Evolutionary conservation across 2,797 vertebrate genomes (phyloP).

Genomic region (Myripristis jacobus): DNA sequence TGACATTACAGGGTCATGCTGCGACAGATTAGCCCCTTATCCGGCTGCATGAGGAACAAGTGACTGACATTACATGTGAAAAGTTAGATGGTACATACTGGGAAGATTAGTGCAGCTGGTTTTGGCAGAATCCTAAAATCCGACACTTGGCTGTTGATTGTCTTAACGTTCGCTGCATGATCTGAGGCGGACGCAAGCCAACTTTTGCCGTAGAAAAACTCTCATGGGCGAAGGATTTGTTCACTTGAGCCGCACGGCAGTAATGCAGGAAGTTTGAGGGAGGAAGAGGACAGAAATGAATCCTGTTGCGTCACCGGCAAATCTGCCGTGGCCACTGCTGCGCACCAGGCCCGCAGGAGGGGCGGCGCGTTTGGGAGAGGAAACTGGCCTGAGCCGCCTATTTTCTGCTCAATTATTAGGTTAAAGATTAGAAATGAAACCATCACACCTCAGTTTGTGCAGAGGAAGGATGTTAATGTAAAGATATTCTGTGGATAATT

Average conservation of each 20-base stretch:
- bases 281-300: no score
- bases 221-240: neutral
- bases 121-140: constrained; percentile 55
- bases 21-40: neutral
- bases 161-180: neutral
- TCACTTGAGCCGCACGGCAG: constrained; percentile 2
- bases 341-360: neutral
- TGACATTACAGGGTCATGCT: neutral
- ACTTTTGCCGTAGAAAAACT: neutral
- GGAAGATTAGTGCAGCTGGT: constrained; percentile 4
- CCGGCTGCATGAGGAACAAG: neutral
- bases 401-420: no score
- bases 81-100: constrained; percentile 25
- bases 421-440: no score
- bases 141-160: neutral
- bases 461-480: no score
- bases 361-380: no score
- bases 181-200: neutral
- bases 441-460: no score
- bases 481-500: no score
- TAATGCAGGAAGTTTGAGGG: neutral
- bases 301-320: constrained; percentile 1
- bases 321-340: neutral
- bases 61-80: neutral
- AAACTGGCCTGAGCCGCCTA: no score